Percentiles rank a stretch among this genome's conserved stretches.
Evolutionary conservation across 2,113 vertebrate genomes (phyloP).

Genomic region (Callorhinus ursinus): DNA sequence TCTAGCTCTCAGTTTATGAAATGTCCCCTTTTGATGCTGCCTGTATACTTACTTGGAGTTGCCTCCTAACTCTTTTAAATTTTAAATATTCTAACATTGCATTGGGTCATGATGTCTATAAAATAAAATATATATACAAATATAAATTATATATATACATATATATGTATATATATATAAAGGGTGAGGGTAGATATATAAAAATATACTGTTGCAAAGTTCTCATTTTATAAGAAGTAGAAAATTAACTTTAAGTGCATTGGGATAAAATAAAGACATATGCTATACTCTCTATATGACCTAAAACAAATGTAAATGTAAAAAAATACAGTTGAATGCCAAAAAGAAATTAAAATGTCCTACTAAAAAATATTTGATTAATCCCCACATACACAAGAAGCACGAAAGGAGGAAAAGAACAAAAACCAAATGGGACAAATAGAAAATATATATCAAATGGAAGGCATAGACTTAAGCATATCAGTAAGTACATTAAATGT

Average conservation of each 20-base stretch:
- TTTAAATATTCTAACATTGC: neutral
- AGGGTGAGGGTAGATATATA: neutral
- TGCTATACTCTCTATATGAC: neutral
- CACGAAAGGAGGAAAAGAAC: neutral
- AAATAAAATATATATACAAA: neutral
- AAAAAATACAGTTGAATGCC: neutral
- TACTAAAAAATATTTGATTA: conserved; percentile 1
- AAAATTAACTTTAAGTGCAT: neutral
- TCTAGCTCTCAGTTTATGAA: neutral
- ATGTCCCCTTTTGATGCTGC: neutral
- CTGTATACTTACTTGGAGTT: neutral
- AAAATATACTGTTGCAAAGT: neutral
- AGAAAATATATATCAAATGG: neutral
- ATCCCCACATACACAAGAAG: neutral
- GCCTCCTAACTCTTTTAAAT: neutral
- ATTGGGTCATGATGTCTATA: neutral
- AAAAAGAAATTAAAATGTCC: neutral
- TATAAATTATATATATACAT: neutral
- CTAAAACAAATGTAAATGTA: neutral
- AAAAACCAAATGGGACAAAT: neutral
- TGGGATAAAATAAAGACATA: neutral
- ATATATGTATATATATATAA: neutral
- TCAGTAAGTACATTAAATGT: neutral
- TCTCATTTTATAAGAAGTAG: neutral
- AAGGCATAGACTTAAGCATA: neutral